phyloP scores from a whole-genome alignment of 2,113 vertebrate species.

The Brachyhypopomus gauderio region DNA sequence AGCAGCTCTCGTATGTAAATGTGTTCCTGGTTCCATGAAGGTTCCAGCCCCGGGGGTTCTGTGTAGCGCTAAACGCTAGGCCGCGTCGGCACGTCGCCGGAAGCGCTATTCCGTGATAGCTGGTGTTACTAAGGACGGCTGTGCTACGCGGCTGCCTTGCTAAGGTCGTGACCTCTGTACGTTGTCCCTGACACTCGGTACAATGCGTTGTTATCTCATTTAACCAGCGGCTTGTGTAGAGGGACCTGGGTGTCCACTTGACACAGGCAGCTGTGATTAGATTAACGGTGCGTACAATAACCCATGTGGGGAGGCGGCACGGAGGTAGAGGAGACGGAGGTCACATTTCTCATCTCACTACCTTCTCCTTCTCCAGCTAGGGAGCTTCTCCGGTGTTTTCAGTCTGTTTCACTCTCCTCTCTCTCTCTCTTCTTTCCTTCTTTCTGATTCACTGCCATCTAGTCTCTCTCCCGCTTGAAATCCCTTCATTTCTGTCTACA shows the following conservation, averaged over 20 bases:
- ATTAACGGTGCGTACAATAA: conserved; percentile 25
- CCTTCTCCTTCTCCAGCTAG: neutral
- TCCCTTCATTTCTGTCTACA: neutral
- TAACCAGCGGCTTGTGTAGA: neutral
- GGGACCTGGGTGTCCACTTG: conserved; percentile 13
- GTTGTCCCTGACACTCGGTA: conserved; percentile 16
- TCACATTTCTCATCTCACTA: neutral
- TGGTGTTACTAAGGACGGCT: neutral
- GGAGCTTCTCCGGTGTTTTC: neutral
- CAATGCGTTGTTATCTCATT: conserved; percentile 17
- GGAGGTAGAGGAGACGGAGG: neutral
- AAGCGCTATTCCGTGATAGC: no score
- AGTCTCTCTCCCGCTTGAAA: neutral
- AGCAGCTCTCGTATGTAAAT: no score
- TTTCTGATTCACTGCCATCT: no score
- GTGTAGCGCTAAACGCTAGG: no score
- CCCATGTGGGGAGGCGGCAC: neutral
- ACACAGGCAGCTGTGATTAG: conserved; percentile 34
- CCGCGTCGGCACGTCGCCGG: no score
- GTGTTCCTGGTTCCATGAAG: no score
- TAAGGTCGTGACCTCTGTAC: neutral
- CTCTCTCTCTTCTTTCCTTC: neutral
- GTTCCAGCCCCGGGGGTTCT: no score
- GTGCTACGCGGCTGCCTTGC: neutral
- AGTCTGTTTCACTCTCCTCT: neutral